Evolutionary conservation across 2,797 vertebrate species (phyloP).

Genomic region (Malurus leucopterus): DNA sequence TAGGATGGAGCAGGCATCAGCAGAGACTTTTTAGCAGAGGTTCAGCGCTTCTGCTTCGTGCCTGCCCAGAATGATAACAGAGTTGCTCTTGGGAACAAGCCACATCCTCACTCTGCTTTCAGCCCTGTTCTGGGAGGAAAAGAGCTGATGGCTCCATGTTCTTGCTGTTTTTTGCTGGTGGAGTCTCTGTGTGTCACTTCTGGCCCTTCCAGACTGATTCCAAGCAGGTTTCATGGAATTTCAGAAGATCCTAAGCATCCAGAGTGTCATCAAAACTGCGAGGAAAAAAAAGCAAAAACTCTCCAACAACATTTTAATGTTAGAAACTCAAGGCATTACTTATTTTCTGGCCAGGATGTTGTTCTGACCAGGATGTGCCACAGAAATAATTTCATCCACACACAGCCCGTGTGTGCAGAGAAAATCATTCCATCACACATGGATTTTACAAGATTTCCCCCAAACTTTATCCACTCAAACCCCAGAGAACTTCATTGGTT

Average conservation of each 20-base stretch:
- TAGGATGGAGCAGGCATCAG: background rate
- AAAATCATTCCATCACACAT: no score
- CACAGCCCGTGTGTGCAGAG: no score
- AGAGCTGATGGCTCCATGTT: background rate
- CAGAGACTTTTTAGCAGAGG: background rate
- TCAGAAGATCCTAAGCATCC: background rate
- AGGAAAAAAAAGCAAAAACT: no score
- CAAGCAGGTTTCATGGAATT: background rate
- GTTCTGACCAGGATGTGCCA: no score
- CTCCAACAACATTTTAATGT: no score
- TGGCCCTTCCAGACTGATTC: background rate
- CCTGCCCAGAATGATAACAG: background rate
- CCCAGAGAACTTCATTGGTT: no score
- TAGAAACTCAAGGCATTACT: no score
- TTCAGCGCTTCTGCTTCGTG: background rate
- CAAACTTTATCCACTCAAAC: no score
- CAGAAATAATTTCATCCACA: no score
- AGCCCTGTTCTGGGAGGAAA: background rate
- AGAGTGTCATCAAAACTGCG: no score
- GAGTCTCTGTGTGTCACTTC: background rate
- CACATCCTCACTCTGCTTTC: background rate
- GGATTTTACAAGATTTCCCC: no score
- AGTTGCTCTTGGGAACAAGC: background rate
- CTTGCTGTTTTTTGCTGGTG: rapidly evolving
- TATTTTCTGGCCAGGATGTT: no score